phyloP scores from a whole-genome alignment of 1,140 invertebrate species.

The Propsilocerus akamusi region DNA sequence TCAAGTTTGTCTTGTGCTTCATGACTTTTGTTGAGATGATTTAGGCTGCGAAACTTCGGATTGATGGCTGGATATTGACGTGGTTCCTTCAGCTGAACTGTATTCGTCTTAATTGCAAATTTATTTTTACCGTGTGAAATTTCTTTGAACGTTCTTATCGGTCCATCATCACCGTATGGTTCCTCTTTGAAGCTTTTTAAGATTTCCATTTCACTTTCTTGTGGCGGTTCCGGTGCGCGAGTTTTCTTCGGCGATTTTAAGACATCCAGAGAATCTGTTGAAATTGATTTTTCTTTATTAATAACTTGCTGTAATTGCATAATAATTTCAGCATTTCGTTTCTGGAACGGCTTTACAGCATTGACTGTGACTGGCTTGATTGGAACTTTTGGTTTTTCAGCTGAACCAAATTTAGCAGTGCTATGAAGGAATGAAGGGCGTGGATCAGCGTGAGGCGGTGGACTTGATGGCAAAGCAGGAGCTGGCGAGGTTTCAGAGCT shows the following conservation, averaged over 20 bases:
- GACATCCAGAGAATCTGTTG: slow-evolving; percentile 12
- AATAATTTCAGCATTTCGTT: slow-evolving; percentile 20
- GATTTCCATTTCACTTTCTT: neutral
- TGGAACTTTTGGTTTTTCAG: slow-evolving; percentile 43
- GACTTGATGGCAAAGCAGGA: slow-evolving; percentile 41
- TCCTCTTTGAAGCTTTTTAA: neutral
- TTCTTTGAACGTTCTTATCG: neutral
- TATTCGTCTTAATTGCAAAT: neutral
- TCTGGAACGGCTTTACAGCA: slow-evolving; percentile 10
- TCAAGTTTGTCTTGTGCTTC: slow-evolving; percentile 19
- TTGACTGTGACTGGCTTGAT: slow-evolving; percentile 32
- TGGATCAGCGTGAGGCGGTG: slow-evolving; percentile 37
- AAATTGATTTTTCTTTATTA: slow-evolving; percentile 8
- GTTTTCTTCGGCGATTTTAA: slow-evolving; percentile 24
- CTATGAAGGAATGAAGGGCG: slow-evolving; percentile 51
- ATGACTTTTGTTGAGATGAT: slow-evolving; percentile 20
- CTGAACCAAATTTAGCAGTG: slow-evolving; percentile 19
- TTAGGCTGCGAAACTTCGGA: slow-evolving; percentile 34
- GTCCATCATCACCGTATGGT: neutral
- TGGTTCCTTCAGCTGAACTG: slow-evolving; percentile 1
- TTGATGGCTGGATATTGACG: slow-evolving; percentile 20
- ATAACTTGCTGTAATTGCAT: slow-evolving; percentile 27
- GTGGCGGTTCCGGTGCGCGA: slow-evolving; percentile 33
- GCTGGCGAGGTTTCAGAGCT: slow-evolving; percentile 30
- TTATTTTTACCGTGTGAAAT: neutral